These are phyloP conservation scores for Myiotriccus ornatus DNA, from an alignment of 2,797 vertebrate species.

Conservation along the genomic window DNA sequence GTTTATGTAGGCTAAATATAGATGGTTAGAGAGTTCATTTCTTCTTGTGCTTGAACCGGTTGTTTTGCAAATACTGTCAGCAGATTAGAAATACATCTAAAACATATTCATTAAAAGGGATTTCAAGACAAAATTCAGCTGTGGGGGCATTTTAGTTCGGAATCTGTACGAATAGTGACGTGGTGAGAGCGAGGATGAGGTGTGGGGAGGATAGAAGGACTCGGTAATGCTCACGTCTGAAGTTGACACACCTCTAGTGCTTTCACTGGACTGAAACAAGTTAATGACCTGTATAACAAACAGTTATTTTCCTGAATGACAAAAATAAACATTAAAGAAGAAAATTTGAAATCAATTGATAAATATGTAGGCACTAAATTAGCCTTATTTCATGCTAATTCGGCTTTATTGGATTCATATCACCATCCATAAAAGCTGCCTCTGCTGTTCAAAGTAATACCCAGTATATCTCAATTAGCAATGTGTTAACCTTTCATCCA, in stretches of 20 bases:
- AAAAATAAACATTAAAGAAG: constrained; percentile 37
- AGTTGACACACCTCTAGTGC: background rate
- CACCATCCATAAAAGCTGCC: constrained; percentile 23
- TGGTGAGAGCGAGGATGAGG: background rate
- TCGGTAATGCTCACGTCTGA: background rate
- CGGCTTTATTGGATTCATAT: constrained; percentile 56
- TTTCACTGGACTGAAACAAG: background rate
- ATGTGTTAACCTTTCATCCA: constrained; percentile 53
- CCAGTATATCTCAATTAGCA: constrained; percentile 55
- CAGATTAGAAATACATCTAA: background rate
- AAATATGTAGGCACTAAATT: constrained; percentile 34
- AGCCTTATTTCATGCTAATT: constrained; percentile 62
- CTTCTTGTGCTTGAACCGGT: background rate
- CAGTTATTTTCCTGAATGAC: constrained; percentile 1
- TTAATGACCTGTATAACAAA: background rate
- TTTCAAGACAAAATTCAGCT: background rate
- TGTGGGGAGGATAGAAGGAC: background rate
- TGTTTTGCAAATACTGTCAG: background rate
- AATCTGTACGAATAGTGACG: rapidly evolving
- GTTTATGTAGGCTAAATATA: background rate
- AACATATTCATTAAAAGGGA: background rate
- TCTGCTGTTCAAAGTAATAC: constrained; percentile 53
- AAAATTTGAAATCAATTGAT: constrained; percentile 42
- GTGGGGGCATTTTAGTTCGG: background rate
- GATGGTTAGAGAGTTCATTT: rapidly evolving